Evolutionary conservation across 1,140 invertebrate genomes (phyloP).

Genomic region (Drosophila pectinifera): DNA sequence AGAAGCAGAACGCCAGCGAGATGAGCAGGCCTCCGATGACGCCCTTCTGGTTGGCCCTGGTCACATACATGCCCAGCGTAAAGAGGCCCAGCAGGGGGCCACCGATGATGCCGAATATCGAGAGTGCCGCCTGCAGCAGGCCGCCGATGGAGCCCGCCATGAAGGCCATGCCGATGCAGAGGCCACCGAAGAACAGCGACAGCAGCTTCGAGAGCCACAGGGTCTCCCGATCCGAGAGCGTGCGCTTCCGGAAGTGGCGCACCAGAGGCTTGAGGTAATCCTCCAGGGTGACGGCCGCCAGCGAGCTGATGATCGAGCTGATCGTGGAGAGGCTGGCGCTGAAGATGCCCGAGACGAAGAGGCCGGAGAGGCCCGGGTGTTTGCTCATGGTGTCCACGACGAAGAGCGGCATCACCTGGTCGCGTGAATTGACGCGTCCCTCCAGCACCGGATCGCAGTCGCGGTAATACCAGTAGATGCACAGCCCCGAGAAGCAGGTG

Average conservation of each 20-base stretch:
- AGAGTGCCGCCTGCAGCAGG: conserved; percentile 90
- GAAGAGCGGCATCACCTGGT: conserved; percentile 90
- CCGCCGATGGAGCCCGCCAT: conserved; percentile 89
- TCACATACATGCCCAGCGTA: conserved; percentile 91
- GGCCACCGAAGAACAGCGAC: conserved; percentile 89
- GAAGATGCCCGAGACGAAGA: conserved; percentile 94
- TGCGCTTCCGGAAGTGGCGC: conserved; percentile 56
- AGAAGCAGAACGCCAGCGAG: conserved; percentile 90
- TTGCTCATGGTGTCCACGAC: conserved; percentile 90
- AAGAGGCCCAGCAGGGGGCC: conserved; percentile 93
- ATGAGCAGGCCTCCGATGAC: conserved; percentile 88
- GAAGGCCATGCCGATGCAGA: conserved; percentile 90
- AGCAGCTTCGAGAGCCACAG: conserved; percentile 87
- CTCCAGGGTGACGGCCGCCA: conserved; percentile 93
- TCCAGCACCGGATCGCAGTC: conserved; percentile 90
- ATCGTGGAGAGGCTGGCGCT: conserved; percentile 94
- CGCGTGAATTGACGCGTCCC: conserved; percentile 86
- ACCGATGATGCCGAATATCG: conserved; percentile 92
- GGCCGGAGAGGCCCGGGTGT: conserved; percentile 90
- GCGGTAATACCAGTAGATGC: conserved; percentile 91
- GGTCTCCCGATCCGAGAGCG: conserved; percentile 63
- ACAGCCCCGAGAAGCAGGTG: conserved; percentile 91
- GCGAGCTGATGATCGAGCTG: conserved; percentile 92
- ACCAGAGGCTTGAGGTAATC: conserved; percentile 90
- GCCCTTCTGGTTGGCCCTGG: conserved; percentile 89